phyloP scores from a whole-genome alignment of 2,888 invertebrate species.

The Blomia tropicalis region DNA sequence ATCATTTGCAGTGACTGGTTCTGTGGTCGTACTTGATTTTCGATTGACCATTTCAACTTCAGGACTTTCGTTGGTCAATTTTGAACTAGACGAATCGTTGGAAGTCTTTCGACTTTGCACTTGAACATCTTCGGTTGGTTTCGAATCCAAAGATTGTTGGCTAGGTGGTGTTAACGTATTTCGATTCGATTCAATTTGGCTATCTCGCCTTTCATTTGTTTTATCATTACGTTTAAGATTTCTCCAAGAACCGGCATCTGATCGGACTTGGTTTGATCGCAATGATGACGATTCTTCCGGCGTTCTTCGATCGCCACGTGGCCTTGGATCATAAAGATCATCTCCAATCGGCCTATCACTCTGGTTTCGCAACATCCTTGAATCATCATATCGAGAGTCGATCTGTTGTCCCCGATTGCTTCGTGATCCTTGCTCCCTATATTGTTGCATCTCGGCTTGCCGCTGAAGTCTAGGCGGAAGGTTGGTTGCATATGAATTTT shows the following conservation, averaged over 20 bases:
- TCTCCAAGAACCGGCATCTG: background rate
- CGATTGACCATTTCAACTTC: background rate
- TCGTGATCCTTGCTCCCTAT: background rate
- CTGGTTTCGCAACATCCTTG: background rate
- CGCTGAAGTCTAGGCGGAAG: constrained; percentile 70
- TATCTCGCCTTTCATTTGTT: background rate
- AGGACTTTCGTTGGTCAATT: background rate
- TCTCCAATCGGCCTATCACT: constrained; percentile 3
- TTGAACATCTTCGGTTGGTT: background rate
- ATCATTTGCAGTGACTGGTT: background rate
- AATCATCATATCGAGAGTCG: background rate
- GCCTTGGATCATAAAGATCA: constrained; percentile 3
- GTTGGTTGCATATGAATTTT: background rate
- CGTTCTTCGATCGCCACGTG: background rate
- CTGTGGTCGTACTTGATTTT: background rate
- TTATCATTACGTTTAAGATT: background rate
- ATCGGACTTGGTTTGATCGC: background rate
- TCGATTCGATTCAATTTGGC: background rate
- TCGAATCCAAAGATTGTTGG: background rate
- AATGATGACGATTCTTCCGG: background rate
- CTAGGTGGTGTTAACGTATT: background rate
- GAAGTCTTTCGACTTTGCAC: background rate
- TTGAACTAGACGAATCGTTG: background rate
- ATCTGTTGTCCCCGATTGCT: background rate
- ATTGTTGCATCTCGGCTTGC: constrained; percentile 43